Evolutionary conservation across 2,888 invertebrate species (phyloP), one percentile per base, ranked within the genome.

Genomic region (Listrodromus nycthemerus): DNA sequence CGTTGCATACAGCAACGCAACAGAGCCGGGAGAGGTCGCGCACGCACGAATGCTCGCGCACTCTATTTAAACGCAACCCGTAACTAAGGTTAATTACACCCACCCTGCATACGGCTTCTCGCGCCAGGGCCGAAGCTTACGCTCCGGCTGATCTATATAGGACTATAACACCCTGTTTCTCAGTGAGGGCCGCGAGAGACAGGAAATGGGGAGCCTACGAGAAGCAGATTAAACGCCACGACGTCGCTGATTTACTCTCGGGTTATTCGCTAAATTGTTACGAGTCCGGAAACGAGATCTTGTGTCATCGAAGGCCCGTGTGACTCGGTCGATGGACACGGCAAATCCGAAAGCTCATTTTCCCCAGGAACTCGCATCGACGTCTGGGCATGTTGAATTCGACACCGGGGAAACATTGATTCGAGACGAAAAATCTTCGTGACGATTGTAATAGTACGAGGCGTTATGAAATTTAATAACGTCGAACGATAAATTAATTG

Each of bases 231-330:
- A 87, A 87, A 86, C 79, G 78, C 85, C 82, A 86, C 80, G 86
- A 82, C 71, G 85, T 82, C 81, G 82, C 85, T 87, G 86, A 87
- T 87, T 85, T 81, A 74, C 86, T 85, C 80, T 80, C 63, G 48
- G 71, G 84, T 74, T 84, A 86, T 87, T 85, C 86, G 66, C 82
- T 84, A 87, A 87, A 87, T 87, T 87, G 86, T 82, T 77, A 70
- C 76, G 85, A 79, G 73, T 84, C 82, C 80, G 83, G 81, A 87
- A 88, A 86, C 82, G 86, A 84, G 78, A 82, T 76, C 86, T 84
- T 83, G 85, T 86, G 82, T 85, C 85, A 86, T 71, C 67, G 81
- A 70, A 84, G 85, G 77, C 81, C 75, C 85, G 83, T 10, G 8
- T 10, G 8, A 74, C 82, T 13, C 19, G 27, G 48, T 52, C 37